These are phyloP conservation scores for Siniperca knerii DNA, from an alignment of 2,113 vertebrate genomes.

Conservation along the genomic window DNA sequence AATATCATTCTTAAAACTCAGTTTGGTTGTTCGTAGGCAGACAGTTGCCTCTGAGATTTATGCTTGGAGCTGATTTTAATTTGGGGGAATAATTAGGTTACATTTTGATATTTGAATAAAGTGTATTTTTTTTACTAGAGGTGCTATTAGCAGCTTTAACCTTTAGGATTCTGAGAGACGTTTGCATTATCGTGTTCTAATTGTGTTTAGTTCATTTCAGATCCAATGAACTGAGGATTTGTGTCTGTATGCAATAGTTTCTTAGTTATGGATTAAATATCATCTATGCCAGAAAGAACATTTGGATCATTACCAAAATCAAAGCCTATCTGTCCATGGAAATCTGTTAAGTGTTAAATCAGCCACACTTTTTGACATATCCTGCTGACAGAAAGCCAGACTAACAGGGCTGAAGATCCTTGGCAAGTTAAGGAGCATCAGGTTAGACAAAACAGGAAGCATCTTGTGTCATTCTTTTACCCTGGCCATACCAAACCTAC, in stretches of 20 bases:
- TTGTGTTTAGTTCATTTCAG: too few relatives aligned
- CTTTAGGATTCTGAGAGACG: background rate
- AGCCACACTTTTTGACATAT: slow-evolving; percentile 12
- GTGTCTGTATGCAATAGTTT: background rate
- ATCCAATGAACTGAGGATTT: background rate
- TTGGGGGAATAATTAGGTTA: background rate
- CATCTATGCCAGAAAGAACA: slow-evolving; percentile 16
- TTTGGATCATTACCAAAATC: slow-evolving; percentile 11
- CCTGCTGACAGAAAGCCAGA: slow-evolving; percentile 8
- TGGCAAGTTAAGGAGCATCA: slow-evolving; percentile 20
- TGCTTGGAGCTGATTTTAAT: background rate
- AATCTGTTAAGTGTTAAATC: slow-evolving; percentile 17
- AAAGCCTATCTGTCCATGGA: background rate
- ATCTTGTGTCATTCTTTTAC: slow-evolving; percentile 34
- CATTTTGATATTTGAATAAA: background rate
- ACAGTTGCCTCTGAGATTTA: background rate
- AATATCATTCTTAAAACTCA: background rate
- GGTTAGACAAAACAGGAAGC: slow-evolving; percentile 6
- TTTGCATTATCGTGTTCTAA: too few relatives aligned
- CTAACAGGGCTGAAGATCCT: slow-evolving; percentile 18
- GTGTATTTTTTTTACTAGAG: background rate
- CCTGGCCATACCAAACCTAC: slow-evolving; percentile 78
- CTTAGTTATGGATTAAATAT: background rate
- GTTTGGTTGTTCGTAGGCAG: background rate
- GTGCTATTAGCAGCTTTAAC: background rate